Evolutionary conservation across 2,888 invertebrate genomes (phyloP), one percentile per base, ranked within the genome.

Genomic region (Drosophila melanocephala): DNA sequence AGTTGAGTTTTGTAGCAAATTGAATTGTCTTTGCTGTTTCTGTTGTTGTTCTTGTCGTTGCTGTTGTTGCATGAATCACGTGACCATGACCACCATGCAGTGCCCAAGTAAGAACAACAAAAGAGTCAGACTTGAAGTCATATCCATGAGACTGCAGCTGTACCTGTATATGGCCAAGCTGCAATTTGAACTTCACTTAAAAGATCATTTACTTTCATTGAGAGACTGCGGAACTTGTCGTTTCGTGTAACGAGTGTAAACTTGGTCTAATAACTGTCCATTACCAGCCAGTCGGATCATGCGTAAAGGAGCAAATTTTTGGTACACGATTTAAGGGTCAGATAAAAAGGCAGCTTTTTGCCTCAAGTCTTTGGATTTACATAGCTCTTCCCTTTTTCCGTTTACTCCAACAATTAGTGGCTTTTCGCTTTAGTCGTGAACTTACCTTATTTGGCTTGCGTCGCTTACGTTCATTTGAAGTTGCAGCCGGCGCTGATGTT

Each of bases 381-480:
- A 66, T 69, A 65, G 9, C 32, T 62, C 30, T 44, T 55, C 42
- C 33, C 19, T 39, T 51, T 66, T 75, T 28, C 39, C 47, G 58
- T 74, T 67, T 67, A 55, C 66, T 77, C 64, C 67, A 67, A 59
- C 61, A 66, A 74, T 65, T 59, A 70, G 57, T 51, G 47, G 14
- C 52, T n/a, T 30, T 53, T 59, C 57, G 44, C 56, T 70, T 39
- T 51, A 44, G 26, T 65, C 22, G 37, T 47, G 33, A 55, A 76
- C 84, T 77, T 77, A 93, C 94, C 94, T 94, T 94, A 78, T 94
- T 94, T 90, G 74, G 75, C 60, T 76, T 78, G 14, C 87, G 82
- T 62, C 91, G 97, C 97, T 92, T 97, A 76, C 96, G 95, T 93
- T 97, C 97, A 86, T 79, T 85, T 12, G 72, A 57, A 26, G 47